Evolutionary conservation across 2,888 invertebrate genomes (phyloP), one percentile per base, ranked within the genome.

Genomic region (Cataglyphis altisquamis): DNA sequence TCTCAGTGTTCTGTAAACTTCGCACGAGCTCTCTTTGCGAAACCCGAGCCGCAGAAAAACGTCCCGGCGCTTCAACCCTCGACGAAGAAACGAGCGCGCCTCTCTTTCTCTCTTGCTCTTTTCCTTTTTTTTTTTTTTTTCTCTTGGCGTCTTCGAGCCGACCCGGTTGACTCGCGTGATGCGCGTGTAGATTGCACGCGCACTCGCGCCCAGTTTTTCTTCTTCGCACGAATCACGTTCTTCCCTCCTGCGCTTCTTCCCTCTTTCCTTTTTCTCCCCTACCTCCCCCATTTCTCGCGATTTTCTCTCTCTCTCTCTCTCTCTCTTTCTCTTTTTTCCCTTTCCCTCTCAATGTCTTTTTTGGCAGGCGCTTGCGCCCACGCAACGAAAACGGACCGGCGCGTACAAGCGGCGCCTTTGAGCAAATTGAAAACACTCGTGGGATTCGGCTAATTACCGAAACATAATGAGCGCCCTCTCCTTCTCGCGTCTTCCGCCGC

Each of bases 381-480:
- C 67, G 68, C 68, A 78, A 41, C 62, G 67, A 52, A 21, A 41
- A n/a, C 29, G 55, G 55, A 18, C 52, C 41, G 63, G 39, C 70
- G 45, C 74, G 75, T 72, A 85, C 55, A 85, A 83, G 87, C 86
- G 87, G 87, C 84, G 84, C 83, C 93, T 92, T 92, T 93, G 92
- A 92, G 84, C 88, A 91, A 92, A 93, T 94, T 94, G 93, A 94
- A 94, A 94, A 94, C 94, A 94, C 94, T 91, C 94, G 92, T 91
- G 93, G 93, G 93, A 93, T 94, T 93, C 93, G 94, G 94, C 94
- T 94, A 94, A 94, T 94, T 94, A 94, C 94, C 94, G 92, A 94
- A 94, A 94, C 94, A 94, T 94, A 94, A 94, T 93, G 93, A 93
- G 92, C 88, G 89, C 90, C 91, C 90, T 74, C 63, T 83, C 80